A percentile compares a stretch with the other conserved stretches of the same genome.
Conservation (phyloP, 92 coral and sea anemone species). For the Zoanthus solanderi region DNA sequence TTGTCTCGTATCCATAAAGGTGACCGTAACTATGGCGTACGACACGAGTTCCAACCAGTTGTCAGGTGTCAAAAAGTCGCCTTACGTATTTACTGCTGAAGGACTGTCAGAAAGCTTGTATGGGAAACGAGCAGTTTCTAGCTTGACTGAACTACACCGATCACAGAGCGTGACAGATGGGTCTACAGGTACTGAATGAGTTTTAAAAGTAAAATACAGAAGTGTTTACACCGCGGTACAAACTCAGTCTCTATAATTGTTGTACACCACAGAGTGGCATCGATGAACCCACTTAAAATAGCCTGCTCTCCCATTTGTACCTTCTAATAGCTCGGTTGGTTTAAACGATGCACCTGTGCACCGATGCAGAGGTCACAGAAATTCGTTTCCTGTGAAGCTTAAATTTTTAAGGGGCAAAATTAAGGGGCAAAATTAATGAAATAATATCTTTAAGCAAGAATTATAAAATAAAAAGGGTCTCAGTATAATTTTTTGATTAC, state of each 20-base stretch:
- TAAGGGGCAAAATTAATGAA: no score
- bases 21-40: background rate
- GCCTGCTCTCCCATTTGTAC: background rate
- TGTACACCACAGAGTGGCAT: no score
- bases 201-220: background rate
- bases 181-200: background rate
- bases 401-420: no score
- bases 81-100: background rate
- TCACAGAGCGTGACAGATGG: background rate
- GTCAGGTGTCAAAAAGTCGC: background rate
- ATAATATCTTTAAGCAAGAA: no score
- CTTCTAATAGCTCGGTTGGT: no score
- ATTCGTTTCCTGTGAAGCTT: no score
- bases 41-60: background rate
- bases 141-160: background rate
- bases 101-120: slow-evolving; percentile 12
- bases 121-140: background rate
- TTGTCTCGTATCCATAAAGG: no score
- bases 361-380: background rate
- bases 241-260: no score
- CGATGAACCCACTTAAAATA: no score
- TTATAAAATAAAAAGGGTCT: background rate
- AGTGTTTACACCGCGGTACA: background rate
- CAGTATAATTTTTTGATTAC: background rate
- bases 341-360: background rate